phyloP scores from a whole-genome alignment of 2,888 invertebrate species.

The Schizaphis graminum region DNA sequence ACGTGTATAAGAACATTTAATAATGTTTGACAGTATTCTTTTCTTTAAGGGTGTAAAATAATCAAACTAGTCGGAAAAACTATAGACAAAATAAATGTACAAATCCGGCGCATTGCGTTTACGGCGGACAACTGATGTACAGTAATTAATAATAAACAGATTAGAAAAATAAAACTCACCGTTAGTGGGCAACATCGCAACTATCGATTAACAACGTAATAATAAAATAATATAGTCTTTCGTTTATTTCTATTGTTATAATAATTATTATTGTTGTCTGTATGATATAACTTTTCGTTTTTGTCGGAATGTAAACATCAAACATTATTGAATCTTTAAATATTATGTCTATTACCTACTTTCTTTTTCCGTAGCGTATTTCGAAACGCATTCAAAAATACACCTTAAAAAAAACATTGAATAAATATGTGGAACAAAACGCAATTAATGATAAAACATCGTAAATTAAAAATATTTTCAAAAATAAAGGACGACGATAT shows the following conservation, averaged over 20 bases:
- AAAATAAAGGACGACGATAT: background rate
- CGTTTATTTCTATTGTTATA: background rate
- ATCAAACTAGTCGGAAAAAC: background rate
- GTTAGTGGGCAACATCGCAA: background rate
- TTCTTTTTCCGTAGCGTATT: background rate
- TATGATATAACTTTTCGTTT: background rate
- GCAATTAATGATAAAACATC: background rate
- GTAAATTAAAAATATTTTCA: background rate
- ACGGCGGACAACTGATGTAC: background rate
- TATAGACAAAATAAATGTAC: background rate
- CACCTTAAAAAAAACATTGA: background rate
- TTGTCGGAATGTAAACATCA: background rate
- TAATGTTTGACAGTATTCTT: background rate
- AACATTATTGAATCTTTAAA: background rate
- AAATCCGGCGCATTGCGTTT: background rate
- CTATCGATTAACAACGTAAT: background rate
- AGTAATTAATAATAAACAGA: conserved; percentile 1
- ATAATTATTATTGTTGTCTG: background rate
- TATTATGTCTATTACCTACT: background rate
- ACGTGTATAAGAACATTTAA: background rate
- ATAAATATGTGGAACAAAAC: background rate
- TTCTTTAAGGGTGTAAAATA: background rate
- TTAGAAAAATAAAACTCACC: background rate
- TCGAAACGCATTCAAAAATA: background rate
- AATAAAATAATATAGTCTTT: background rate